Percentiles rank a stretch among this genome's conserved stretches.
These are phyloP conservation scores for Sterna hirundo DNA, from an alignment of 2,113 vertebrate genomes.

Conservation along the genomic window DNA sequence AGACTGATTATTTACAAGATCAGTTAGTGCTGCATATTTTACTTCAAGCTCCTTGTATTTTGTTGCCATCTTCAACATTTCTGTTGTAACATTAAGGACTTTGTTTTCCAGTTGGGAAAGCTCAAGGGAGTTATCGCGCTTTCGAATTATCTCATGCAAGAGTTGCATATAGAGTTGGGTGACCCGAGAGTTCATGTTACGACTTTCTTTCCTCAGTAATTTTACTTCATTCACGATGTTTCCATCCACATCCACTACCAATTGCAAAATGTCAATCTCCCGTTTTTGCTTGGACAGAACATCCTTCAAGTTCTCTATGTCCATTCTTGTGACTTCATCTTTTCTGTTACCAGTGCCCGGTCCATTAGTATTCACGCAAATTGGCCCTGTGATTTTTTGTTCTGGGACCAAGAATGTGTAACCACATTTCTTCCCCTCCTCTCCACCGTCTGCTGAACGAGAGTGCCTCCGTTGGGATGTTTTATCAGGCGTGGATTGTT, in stretches of 20 bases:
- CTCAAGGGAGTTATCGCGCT: slow-evolving; percentile 95
- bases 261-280: slow-evolving; percentile 92
- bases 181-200: slow-evolving; percentile 98
- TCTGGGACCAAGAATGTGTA: slow-evolving; percentile 96
- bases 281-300: slow-evolving; percentile 90
- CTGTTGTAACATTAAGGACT: slow-evolving; percentile 93
- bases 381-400: slow-evolving; percentile 94
- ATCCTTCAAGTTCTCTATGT: slow-evolving; percentile 92
- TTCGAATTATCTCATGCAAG: slow-evolving; percentile 96
- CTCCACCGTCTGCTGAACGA: slow-evolving; percentile 75
- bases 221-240: slow-evolving; percentile 98
- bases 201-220: slow-evolving; percentile 93
- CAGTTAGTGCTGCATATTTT: slow-evolving; percentile 86
- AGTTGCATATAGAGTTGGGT: slow-evolving; percentile 99
- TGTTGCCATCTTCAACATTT: slow-evolving; percentile 91
- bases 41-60: slow-evolving; percentile 91
- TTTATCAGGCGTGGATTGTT: slow-evolving; percentile 63
- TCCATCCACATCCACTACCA: slow-evolving; percentile 95
- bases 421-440: slow-evolving; percentile 87
- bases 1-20: slow-evolving; percentile 96
- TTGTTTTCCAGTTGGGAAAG: slow-evolving; percentile 95
- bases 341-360: slow-evolving; percentile 78
- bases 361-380: slow-evolving; percentile 90
- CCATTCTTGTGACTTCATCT: slow-evolving; percentile 93
- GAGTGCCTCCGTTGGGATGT: slow-evolving; percentile 71